These are phyloP conservation scores for Ephialtes manifestator DNA, from an alignment of 2,888 invertebrate species.

Conservation along the genomic window DNA sequence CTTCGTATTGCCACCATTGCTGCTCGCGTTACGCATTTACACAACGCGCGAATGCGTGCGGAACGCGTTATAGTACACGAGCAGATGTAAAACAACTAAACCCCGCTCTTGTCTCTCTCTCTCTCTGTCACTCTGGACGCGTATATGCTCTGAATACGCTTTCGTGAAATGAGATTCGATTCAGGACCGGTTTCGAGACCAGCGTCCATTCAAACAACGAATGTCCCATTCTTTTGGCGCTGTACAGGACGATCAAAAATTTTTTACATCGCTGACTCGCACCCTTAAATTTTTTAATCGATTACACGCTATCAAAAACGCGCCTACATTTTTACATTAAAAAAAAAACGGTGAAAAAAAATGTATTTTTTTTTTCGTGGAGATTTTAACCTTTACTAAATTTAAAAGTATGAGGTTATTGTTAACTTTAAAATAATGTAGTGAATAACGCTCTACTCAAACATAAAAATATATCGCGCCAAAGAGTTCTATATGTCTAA, in stretches of 20 bases:
- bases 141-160: conserved; percentile 21
- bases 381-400: too few relatives aligned
- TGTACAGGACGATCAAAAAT: conserved; percentile 17
- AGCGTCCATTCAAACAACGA: conserved; percentile 58
- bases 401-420: too few relatives aligned
- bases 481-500: too few relatives aligned
- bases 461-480: too few relatives aligned
- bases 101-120: conserved; percentile 24
- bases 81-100: conserved; percentile 61
- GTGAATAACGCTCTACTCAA: too few relatives aligned
- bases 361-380: too few relatives aligned
- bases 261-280: background rate
- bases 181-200: conserved; percentile 66
- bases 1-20: conserved; percentile 39
- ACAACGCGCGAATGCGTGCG: conserved; percentile 55
- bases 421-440: too few relatives aligned
- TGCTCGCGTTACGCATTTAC: conserved; percentile 66
- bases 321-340: background rate
- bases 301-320: background rate
- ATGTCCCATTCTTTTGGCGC: conserved; percentile 67
- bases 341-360: too few relatives aligned
- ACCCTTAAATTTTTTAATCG: background rate
- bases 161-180: conserved; percentile 35
- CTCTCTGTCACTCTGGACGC: conserved; percentile 5
- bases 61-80: conserved; percentile 48